phyloP scores from a whole-genome alignment of 2,797 vertebrate genomes.

The Vespertilio murinus region DNA sequence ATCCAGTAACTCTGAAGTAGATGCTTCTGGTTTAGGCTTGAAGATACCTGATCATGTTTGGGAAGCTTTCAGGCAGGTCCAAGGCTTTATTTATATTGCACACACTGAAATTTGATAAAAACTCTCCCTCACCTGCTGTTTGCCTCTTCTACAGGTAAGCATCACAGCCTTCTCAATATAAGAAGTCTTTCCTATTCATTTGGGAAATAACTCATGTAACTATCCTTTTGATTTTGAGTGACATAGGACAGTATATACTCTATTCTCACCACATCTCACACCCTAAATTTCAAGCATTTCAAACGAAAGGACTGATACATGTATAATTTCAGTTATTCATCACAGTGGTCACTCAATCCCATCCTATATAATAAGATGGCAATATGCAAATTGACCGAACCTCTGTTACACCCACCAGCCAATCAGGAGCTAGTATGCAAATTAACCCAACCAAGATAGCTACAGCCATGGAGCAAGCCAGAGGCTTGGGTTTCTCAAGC shows the following conservation, averaged over 20 bases:
- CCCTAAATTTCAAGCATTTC: neutral
- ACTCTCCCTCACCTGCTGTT: neutral
- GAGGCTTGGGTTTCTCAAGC: no score
- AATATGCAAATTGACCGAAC: no score
- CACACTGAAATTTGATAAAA: neutral
- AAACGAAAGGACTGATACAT: neutral
- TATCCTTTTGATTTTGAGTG: neutral
- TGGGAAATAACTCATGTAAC: neutral
- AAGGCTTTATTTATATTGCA: neutral
- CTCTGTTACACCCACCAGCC: no score
- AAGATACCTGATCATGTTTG: neutral
- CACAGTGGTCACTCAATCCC: neutral
- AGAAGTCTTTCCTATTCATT: neutral
- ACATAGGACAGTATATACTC: neutral
- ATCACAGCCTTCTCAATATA: neutral
- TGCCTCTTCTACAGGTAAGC: neutral
- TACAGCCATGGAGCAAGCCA: no score
- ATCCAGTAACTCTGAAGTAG: conserved; percentile 27
- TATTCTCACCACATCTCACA: neutral
- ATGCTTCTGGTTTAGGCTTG: neutral
- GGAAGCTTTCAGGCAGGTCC: neutral
- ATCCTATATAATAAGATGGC: no score
- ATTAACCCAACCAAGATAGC: no score
- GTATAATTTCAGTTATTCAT: neutral
- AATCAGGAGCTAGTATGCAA: no score